Percentiles rank a stretch among this genome's conserved stretches.
These are phyloP conservation scores for Ypsolopha scabrella DNA, from an alignment of 2,888 invertebrate species.

Conservation along the genomic window DNA sequence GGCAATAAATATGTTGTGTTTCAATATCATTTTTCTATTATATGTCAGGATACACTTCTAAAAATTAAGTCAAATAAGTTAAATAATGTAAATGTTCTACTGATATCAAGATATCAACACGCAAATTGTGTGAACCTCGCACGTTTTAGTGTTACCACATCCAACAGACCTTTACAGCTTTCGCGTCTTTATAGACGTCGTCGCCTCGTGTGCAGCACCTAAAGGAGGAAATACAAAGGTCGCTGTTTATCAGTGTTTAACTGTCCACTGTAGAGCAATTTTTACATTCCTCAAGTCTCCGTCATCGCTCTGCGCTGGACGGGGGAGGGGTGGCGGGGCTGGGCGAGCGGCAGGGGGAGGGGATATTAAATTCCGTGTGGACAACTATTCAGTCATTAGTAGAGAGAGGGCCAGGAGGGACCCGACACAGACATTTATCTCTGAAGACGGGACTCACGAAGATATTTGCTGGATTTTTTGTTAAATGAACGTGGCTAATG, in stretches of 20 bases:
- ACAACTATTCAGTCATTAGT: slow-evolving; percentile 33
- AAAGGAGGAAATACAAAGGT: not conserved
- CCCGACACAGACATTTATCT: no score
- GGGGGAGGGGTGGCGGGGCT: not conserved
- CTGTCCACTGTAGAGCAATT: slow-evolving; percentile 1
- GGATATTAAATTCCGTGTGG: slow-evolving; percentile 33
- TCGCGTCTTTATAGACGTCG: not conserved
- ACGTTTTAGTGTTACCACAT: no score
- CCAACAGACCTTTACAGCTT: not conserved
- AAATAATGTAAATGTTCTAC: no score
- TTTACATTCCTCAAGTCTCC: not conserved
- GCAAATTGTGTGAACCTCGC: no score
- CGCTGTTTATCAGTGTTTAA: not conserved
- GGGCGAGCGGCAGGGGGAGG: slow-evolving; percentile 10
- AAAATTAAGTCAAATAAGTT: no score
- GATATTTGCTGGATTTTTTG: no score
- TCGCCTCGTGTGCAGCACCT: not conserved
- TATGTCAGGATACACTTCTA: no score
- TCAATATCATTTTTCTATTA: no score
- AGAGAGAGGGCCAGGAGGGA: not conserved
- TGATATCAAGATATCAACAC: no score
- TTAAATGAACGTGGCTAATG: no score
- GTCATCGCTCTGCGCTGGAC: not conserved
- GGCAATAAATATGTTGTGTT: no score
- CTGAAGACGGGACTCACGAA: no score